These are phyloP conservation scores for Lysandra bellargus DNA, from an alignment of 2,888 invertebrate species.

Conservation along the genomic window DNA sequence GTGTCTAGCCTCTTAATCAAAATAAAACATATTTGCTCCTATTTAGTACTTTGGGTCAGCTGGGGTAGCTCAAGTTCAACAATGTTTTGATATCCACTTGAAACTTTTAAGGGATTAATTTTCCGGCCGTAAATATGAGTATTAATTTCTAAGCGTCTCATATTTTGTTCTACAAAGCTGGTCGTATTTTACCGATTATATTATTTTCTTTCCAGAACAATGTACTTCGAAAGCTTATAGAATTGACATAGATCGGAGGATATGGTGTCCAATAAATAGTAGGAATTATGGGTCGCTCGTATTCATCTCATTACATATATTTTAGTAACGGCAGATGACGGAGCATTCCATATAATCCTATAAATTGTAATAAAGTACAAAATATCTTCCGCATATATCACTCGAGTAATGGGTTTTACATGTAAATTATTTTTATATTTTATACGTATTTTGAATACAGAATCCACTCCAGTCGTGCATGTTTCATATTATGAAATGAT, in stretches of 20 bases:
- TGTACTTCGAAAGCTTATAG: neutral
- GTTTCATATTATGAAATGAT: constrained; percentile 20
- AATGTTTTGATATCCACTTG: constrained; percentile 13
- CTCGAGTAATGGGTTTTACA: constrained; percentile 25
- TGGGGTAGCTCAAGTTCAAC: constrained; percentile 10
- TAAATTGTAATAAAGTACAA: constrained; percentile 35
- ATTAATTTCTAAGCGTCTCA: neutral
- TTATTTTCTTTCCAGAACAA: neutral
- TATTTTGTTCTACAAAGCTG: neutral
- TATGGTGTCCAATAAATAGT: neutral
- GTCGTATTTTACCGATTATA: neutral
- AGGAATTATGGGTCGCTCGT: neutral
- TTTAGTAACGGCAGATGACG: neutral
- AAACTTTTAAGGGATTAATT: neutral
- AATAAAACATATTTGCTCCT: constrained; percentile 40
- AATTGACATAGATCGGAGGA: neutral
- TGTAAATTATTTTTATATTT: constrained; percentile 26
- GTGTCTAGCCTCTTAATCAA: constrained; percentile 43
- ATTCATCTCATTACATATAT: constrained; percentile 24
- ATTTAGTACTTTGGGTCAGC: constrained; percentile 22
- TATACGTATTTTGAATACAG: constrained; percentile 22
- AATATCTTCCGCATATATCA: constrained; percentile 39
- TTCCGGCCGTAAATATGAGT: neutral
- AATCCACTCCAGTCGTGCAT: constrained; percentile 15
- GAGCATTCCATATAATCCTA: constrained; percentile 18